Evolutionary conservation across 2,113 vertebrate species (phyloP).

Genomic region (Riparia riparia): DNA sequence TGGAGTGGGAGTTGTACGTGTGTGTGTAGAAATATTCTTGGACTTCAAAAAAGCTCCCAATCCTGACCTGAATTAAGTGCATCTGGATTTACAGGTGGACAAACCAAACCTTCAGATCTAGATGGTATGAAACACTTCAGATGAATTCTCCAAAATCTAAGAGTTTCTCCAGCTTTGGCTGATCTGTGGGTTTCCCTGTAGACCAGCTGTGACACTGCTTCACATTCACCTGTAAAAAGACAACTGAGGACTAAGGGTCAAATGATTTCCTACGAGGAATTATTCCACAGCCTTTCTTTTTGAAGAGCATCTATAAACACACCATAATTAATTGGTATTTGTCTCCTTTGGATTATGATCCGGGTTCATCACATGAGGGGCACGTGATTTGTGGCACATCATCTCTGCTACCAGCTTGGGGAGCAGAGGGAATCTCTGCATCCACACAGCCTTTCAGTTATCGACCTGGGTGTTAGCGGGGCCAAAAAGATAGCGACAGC

Average conservation of each 20-base stretch:
- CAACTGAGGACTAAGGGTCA: neutral
- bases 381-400: neutral
- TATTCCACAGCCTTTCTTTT: neutral
- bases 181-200: neutral
- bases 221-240: neutral
- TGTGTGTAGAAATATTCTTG: neutral
- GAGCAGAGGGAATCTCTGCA: neutral
- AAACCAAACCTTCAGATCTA: neutral
- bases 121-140: neutral
- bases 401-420: neutral
- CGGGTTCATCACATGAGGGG: fast-evolving
- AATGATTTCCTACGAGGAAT: neutral
- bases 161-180: neutral
- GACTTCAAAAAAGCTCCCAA: neutral
- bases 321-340: neutral
- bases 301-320: neutral
- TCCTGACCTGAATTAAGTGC: neutral
- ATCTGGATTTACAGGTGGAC: neutral
- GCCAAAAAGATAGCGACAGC: constrained; percentile 39
- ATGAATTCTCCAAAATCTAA: neutral
- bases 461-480: neutral
- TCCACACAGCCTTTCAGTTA: neutral
- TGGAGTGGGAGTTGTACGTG: fast-evolving
- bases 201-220: neutral
- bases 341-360: neutral